Evolutionary conservation across 2,797 vertebrate species (phyloP).

Genomic region (Alfaro cultratus): DNA sequence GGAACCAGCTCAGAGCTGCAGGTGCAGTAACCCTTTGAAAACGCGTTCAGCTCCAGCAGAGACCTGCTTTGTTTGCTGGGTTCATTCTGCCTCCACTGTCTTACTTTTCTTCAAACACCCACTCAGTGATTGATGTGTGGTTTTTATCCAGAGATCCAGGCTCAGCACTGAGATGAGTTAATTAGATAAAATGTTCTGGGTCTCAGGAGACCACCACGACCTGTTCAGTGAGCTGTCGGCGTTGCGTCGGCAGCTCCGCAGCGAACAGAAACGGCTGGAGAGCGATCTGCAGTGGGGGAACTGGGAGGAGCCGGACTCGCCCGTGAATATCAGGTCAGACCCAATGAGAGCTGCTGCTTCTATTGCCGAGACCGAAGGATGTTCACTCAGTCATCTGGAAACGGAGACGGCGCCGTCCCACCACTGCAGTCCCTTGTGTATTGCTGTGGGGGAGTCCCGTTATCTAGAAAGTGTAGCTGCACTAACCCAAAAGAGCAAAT

Average conservation of each 20-base stretch:
- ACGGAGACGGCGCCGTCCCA: not conserved
- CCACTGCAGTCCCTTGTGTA: too few relatives aligned
- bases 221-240: conserved; percentile 88
- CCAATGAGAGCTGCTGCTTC: not conserved
- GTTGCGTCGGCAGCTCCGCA: conserved; percentile 87
- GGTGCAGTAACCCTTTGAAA: conserved; percentile 32
- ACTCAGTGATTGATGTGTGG: not conserved
- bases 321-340: conserved; percentile 68
- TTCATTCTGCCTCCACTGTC: not conserved
- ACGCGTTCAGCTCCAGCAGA: not conserved
- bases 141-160: not conserved
- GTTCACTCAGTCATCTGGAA: not conserved
- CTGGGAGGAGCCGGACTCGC: conserved; percentile 73
- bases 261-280: conserved; percentile 87
- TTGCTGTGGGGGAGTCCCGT: too few relatives aligned
- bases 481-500: too few relatives aligned
- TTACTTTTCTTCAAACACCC: not conserved
- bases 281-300: conserved; percentile 76
- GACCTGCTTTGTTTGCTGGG: not conserved
- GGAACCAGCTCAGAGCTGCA: conserved; percentile 69
- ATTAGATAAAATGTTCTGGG: not conserved
- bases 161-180: not conserved
- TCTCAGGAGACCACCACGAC: conserved; percentile 83
- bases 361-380: too few relatives aligned
- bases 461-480: too few relatives aligned